Conservation (phyloP, 2,797 vertebrate genomes). For the Sebastes steindachneri region DNA sequence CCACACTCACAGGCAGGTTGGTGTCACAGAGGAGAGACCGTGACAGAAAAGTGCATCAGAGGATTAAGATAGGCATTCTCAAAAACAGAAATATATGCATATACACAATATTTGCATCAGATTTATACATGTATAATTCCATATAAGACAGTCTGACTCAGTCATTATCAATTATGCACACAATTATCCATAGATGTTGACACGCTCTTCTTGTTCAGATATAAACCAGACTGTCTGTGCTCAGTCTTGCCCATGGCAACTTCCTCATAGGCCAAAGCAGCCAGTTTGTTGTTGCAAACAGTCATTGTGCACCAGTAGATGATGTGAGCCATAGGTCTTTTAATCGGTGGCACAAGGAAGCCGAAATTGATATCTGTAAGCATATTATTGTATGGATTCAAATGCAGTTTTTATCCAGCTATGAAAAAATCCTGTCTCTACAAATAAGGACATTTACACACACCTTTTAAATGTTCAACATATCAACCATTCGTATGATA, state of each 20-base stretch:
- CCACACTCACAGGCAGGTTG: no score
- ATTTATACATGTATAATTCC: not conserved
- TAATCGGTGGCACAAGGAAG: not conserved
- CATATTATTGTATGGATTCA: not conserved
- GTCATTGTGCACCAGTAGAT: not conserved
- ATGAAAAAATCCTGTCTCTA: no score
- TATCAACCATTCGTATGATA: fast-evolving
- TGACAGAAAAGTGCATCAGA: no score
- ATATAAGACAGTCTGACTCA: not conserved
- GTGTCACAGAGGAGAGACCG: no score
- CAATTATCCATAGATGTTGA: not conserved
- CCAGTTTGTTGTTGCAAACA: not conserved
- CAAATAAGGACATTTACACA: not conserved
- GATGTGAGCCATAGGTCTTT: not conserved
- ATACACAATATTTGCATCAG: no score
- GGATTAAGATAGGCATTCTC: no score
- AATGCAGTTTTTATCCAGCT: not conserved
- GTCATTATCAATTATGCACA: not conserved
- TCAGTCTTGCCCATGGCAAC: not conserved
- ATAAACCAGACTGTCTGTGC: not conserved
- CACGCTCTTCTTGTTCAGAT: not conserved
- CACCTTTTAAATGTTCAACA: not conserved
- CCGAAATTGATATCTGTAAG: not conserved
- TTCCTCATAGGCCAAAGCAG: not conserved
- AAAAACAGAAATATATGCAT: no score